Percentiles rank a stretch among this genome's conserved stretches.
These are phyloP conservation scores for Boleophthalmus pectinirostris DNA, from an alignment of 2,113 vertebrate genomes.

Conservation along the genomic window DNA sequence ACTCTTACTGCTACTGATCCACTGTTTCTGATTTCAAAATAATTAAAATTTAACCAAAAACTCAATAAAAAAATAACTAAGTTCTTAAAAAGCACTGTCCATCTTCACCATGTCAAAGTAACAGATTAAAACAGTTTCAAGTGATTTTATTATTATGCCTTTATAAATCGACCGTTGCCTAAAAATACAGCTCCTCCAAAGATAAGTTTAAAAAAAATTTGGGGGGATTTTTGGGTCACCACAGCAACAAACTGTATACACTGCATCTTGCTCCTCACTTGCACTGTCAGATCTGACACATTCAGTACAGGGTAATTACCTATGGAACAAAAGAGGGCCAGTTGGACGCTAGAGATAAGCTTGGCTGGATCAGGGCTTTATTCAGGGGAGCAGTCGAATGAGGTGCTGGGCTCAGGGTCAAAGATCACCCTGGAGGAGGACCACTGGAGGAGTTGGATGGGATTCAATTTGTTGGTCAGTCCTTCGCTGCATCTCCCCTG, in stretches of 20 bases:
- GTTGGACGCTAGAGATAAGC: slow-evolving; percentile 60
- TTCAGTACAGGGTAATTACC: slow-evolving; percentile 56
- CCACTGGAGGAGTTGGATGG: slow-evolving; percentile 41
- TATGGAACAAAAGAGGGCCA: slow-evolving; percentile 48
- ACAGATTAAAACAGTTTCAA: no score
- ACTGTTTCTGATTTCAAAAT: no score
- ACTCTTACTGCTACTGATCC: no score
- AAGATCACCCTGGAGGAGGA: slow-evolving; percentile 50
- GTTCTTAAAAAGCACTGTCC: not conserved
- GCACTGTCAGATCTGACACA: slow-evolving; percentile 19
- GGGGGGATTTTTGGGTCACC: no score
- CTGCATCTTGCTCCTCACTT: slow-evolving; percentile 23
- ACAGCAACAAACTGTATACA: no score
- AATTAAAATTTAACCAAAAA: no score
- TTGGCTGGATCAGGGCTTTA: slow-evolving; percentile 56
- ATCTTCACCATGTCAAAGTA: no score
- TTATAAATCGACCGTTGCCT: no score
- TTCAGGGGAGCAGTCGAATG: slow-evolving; percentile 48
- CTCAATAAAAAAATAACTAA: no score
- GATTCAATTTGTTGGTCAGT: slow-evolving; percentile 37
- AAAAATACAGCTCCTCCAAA: no score
- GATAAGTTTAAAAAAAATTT: no score
- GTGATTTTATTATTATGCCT: no score
- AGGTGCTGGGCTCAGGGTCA: slow-evolving; percentile 34
- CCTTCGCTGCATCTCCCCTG: slow-evolving; percentile 24